These are phyloP conservation scores for Borostomias antarcticus DNA, from an alignment of 2,797 vertebrate genomes.

Conservation along the genomic window DNA sequence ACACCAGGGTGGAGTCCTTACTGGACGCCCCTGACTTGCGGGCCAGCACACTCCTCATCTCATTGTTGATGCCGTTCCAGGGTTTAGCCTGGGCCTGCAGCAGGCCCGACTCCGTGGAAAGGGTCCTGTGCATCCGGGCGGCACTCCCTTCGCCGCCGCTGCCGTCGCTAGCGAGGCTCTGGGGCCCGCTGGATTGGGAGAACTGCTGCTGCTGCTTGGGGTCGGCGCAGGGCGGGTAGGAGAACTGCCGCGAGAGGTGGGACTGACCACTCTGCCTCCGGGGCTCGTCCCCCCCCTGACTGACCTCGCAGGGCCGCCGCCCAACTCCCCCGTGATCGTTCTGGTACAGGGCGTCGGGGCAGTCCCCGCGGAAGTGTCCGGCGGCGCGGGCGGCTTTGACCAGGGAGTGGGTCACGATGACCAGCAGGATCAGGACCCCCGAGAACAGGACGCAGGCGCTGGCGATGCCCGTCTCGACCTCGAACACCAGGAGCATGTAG, in stretches of 20 bases:
- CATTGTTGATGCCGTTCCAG: conserved; percentile 85
- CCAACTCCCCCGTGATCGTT: conserved; percentile 71
- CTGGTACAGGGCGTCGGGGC: conserved; percentile 70
- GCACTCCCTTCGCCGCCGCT: conserved; percentile 62
- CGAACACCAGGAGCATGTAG: conserved; percentile 86
- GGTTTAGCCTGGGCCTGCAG: conserved; percentile 74
- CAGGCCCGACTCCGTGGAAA: conserved; percentile 74
- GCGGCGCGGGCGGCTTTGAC: conserved; percentile 67
- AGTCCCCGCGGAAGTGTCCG: conserved; percentile 49
- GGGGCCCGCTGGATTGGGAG: conserved; percentile 56
- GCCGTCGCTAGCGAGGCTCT: conserved; percentile 54
- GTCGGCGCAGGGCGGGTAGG: conserved; percentile 69
- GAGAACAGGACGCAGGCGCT: conserved; percentile 84
- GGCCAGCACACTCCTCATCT: conserved; percentile 82
- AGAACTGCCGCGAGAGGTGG: conserved; percentile 72
- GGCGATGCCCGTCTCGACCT: conserved; percentile 81
- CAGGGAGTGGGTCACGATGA: conserved; percentile 77
- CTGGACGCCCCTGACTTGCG: conserved; percentile 71
- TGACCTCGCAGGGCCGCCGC: conserved; percentile 63
- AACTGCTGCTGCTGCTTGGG: conserved; percentile 62
- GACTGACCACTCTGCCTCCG: conserved; percentile 68
- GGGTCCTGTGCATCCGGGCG: conserved; percentile 74
- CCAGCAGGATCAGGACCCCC: conserved; percentile 80
- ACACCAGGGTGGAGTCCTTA: conserved; percentile 91
- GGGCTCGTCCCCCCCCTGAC: conserved; percentile 58